phyloP scores from a whole-genome alignment of 2,888 invertebrate genomes.

The Ophion obscuratus region DNA sequence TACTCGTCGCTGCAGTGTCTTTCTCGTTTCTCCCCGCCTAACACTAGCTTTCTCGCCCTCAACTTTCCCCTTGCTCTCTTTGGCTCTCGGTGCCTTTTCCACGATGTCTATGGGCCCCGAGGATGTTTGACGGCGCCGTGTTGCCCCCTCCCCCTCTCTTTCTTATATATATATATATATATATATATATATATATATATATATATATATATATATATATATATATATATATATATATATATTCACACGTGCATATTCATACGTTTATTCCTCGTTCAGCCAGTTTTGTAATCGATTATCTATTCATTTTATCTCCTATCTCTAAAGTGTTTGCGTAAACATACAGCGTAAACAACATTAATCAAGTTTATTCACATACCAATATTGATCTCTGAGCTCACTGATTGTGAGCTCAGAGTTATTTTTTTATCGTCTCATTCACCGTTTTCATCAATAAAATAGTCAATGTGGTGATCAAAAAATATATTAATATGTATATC shows the following conservation, averaged over 20 bases:
- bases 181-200: no score
- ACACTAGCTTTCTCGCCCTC: slow-evolving; percentile 5
- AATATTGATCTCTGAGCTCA: no score
- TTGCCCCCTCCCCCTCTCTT: background rate
- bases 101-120: slow-evolving; percentile 32
- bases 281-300: slow-evolving; percentile 68
- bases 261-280: no score
- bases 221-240: no score
- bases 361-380: no score
- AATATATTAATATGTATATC: no score
- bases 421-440: no score
- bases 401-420: no score
- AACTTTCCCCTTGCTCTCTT: slow-evolving; percentile 1
- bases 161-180: no score
- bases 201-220: no score
- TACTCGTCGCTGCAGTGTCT: slow-evolving; percentile 71
- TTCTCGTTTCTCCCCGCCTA: slow-evolving; percentile 27
- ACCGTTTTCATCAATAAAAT: background rate
- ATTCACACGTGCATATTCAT: no score
- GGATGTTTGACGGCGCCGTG: slow-evolving; percentile 38
- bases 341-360: no score
- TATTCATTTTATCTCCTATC: slow-evolving; percentile 65
- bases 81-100: background rate
- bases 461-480: background rate
- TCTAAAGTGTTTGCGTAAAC: background rate